These are phyloP conservation scores for Arizona elegans DNA, from an alignment of 2,113 vertebrate genomes.

Conservation along the genomic window DNA sequence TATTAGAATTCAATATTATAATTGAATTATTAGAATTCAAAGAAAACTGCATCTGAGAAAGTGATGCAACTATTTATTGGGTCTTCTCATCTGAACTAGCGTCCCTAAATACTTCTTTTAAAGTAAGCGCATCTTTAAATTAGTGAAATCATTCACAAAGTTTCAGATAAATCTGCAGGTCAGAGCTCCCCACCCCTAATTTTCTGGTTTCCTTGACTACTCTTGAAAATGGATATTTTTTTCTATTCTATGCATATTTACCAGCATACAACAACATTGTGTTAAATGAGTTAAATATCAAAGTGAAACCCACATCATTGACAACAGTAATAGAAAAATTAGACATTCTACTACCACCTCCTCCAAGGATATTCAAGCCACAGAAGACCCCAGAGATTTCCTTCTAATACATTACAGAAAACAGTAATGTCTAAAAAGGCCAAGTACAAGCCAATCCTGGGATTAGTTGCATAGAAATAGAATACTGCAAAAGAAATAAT, in stretches of 20 bases:
- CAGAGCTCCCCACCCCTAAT: not conserved
- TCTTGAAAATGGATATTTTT: not conserved
- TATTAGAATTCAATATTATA: not conserved
- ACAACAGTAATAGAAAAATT: not conserved
- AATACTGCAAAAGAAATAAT: not conserved
- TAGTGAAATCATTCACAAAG: constrained; percentile 5
- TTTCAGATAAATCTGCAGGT: not conserved
- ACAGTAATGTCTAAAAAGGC: not conserved
- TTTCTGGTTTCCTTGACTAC: not conserved
- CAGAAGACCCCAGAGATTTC: constrained; percentile 40
- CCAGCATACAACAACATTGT: not conserved
- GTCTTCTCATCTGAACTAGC: constrained; percentile 11
- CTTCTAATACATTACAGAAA: constrained; percentile 36
- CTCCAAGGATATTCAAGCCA: constrained; percentile 31
- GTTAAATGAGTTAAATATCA: not conserved
- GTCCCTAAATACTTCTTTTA: not conserved
- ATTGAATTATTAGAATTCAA: not conserved
- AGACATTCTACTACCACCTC: not conserved
- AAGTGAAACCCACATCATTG: not conserved
- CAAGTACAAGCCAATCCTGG: not conserved
- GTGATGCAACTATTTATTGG: not conserved
- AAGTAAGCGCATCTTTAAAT: not conserved
- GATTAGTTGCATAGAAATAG: not conserved
- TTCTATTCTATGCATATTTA: not conserved
- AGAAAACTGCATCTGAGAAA: not conserved